Base-by-base conservation (phyloP, 2,113 vertebrate species). In the Patagioenas fasciata region DNA sequence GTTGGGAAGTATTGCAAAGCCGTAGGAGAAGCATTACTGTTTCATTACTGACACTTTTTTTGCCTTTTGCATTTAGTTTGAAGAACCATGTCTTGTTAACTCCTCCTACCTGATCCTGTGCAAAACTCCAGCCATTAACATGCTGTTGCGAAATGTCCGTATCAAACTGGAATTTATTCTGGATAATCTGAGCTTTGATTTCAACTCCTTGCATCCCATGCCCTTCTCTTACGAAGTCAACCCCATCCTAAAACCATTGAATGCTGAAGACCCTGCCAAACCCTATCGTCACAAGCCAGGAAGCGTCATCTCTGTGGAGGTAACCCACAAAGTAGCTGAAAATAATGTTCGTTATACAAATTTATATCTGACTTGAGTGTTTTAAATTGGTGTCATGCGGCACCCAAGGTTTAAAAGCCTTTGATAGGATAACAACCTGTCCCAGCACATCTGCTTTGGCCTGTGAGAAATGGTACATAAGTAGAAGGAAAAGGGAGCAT, bases 261-360 rank as follows among this genome's bases (percentile, higher is more conserved):
- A 99, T 95, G 97, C 98, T 4, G 98, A 98, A 80, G 98, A 99
- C 67, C 98, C 98, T 38, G 96, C 96, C 83, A 98, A 97, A 44
- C 99, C 98, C 0, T 99, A 99, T 97, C 98, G 98, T 60, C 99
- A 99, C 98, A 99, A 99, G 92, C 99, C 99, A 0, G 99, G 99
- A 79, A 99, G 99, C 14, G 99, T 99, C 97, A 99, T 99, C 64
- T 99, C 99, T 58, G 99, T 99, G 75, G 99, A 99, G 99, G 99
- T 99, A 97, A 67, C 58, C 72, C 18, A 75, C n/a, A 80, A 93
- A 28, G 5, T 32, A 72, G 11, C 16, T 80, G 62, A 15, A 88
- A 65, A 48, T 72, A 29, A n/a, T 34, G 17, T 54, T 80, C 10
- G 15, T 88, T 42, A 3, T 60, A 20, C 26, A 13, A 77, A 67